Evolutionary conservation across 2,113 vertebrate species (phyloP), one percentile per base, ranked within the genome.

Genomic region (Trogon surrucura): DNA sequence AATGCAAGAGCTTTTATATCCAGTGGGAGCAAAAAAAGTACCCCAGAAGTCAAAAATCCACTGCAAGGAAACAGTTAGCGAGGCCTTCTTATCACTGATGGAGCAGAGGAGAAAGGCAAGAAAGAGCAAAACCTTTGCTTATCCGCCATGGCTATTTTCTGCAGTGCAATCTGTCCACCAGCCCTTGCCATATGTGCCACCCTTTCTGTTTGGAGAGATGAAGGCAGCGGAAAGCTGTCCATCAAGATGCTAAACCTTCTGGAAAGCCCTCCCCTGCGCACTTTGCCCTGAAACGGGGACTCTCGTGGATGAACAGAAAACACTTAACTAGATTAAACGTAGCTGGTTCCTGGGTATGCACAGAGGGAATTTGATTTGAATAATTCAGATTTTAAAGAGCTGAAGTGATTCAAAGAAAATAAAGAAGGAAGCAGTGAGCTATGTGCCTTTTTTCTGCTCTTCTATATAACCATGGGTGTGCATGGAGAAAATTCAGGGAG

Each of bases 231-330:
- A 96, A 96, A 94, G 93, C 95, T 96, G 96, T 95, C 95, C 88
- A 92, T 97, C 95, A 96, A 95, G 95, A 96, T 86, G 95, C 61
- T 97, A 96, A 97, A 95, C 93, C 96, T 94, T 95, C 93, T 88
- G 94, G 79, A 96, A 94, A 89, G 69, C 95, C 95, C 92, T 95
- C 89, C 91, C 95, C 93, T 83, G 25, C 0, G 5, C 91, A 89
- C 88, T 96, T 65, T 62, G 72, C 83, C 80, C 70, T 90, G 72
- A 96, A 96, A 93, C 0, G 0, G 60, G 88, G 92, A 75, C 93
- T 94, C 96, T 4, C 0, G 10, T 67, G 73, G 95, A 93, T 95
- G 83, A 97, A 86, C 82, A 91, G 89, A 94, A 86, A 78, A 96
- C 93, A 94, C 83, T 96, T 89, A 95, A 89, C 90, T 69, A 96